phyloP scores from a whole-genome alignment of 1,140 invertebrate genomes.

The Tetramorium alpestre region DNA sequence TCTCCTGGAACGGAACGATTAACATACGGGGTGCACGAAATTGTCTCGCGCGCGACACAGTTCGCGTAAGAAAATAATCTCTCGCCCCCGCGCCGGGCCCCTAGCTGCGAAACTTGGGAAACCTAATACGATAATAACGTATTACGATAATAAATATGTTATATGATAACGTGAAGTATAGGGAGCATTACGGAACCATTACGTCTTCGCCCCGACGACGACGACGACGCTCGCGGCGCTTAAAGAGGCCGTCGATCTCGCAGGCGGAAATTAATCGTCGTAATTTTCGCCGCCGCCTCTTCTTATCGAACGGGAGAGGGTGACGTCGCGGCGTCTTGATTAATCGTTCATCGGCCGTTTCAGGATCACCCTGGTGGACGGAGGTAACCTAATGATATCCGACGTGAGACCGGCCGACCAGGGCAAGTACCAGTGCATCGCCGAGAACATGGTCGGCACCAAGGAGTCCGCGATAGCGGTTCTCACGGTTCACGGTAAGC shows the following conservation, averaged over 20 bases:
- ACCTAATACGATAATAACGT: slow-evolving; percentile 3
- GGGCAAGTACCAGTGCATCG: slow-evolving; percentile 94
- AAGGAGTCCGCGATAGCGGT: slow-evolving; percentile 91
- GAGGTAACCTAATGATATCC: slow-evolving; percentile 93
- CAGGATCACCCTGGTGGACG: slow-evolving; percentile 92
- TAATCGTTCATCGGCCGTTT: slow-evolving; percentile 69
- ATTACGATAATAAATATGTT: slow-evolving; percentile 28
- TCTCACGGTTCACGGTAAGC: slow-evolving; percentile 93
- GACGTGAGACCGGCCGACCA: slow-evolving; percentile 93
- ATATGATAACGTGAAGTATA: not conserved
- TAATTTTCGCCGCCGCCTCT: slow-evolving; percentile 43
- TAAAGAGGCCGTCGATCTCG: slow-evolving; percentile 26
- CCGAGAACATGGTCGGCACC: slow-evolving; percentile 94
- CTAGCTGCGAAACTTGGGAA: not conserved
- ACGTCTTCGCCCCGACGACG: not conserved
- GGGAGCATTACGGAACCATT: not conserved
- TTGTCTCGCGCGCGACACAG: not conserved
- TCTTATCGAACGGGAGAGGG: slow-evolving; percentile 38
- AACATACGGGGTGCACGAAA: slow-evolving; percentile 1
- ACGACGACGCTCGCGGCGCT: not conserved
- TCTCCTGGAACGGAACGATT: slow-evolving; percentile 23
- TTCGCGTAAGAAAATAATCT: not conserved
- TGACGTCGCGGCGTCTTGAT: slow-evolving; percentile 47
- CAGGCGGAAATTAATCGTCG: slow-evolving; percentile 58
- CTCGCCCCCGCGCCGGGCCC: not conserved